Percentiles rank a stretch among this genome's conserved stretches.
Conservation (phyloP, 1,140 invertebrate genomes). For the Steinernema feltiae region DNA sequence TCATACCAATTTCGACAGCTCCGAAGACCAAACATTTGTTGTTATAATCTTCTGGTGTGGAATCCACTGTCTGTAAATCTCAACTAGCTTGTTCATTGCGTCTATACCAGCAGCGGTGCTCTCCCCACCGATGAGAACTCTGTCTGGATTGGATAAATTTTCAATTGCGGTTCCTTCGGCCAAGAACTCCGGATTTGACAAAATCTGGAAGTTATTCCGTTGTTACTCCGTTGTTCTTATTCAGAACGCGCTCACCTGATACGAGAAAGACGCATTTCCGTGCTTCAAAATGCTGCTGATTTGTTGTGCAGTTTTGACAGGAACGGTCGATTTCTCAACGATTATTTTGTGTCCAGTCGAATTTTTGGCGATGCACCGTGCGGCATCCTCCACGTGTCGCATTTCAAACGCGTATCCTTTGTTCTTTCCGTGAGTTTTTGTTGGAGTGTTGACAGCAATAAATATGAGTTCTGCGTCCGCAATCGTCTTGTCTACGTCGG, state of each 20-base stretch:
- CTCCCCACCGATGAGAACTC: slow-evolving; percentile 93
- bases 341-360: slow-evolving; percentile 87
- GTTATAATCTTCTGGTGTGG: slow-evolving; percentile 83
- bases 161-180: slow-evolving; percentile 96
- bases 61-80: slow-evolving; percentile 92
- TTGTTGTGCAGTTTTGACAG: slow-evolving; percentile 91
- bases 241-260: slow-evolving; percentile 27
- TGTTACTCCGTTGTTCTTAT: no score
- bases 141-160: slow-evolving; percentile 83
- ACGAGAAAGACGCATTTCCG: slow-evolving; percentile 26
- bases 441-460: slow-evolving; percentile 99
- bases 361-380: slow-evolving; percentile 79
- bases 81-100: slow-evolving; percentile 77
- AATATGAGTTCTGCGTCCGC: slow-evolving; percentile 94
- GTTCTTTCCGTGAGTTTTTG: slow-evolving; percentile 90
- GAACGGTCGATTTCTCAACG: slow-evolving; percentile 98
- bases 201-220: slow-evolving; percentile 73
- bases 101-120: slow-evolving; percentile 70
- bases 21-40: slow-evolving; percentile 98
- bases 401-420: slow-evolving; percentile 94
- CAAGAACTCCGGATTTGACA: slow-evolving; percentile 97
- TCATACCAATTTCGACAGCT: slow-evolving; percentile 93
- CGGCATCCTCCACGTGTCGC: slow-evolving; percentile 91
- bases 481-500: slow-evolving; percentile 79
- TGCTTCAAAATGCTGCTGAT: slow-evolving; percentile 84